Conservation (phyloP, 2,888 invertebrate genomes). For the Mythimna vitellina region DNA sequence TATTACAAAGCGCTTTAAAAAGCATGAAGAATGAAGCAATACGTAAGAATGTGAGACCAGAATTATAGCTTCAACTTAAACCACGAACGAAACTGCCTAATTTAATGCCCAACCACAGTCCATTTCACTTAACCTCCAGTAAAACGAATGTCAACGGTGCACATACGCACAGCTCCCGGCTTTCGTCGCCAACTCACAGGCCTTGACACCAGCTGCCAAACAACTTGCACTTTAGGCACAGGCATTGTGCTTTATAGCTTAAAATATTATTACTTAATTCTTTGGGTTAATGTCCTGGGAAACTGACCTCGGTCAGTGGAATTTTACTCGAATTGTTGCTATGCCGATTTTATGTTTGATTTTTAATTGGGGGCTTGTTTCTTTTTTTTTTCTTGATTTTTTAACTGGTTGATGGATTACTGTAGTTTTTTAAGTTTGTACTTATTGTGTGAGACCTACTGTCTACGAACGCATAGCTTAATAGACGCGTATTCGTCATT, state of each 20-base stretch:
- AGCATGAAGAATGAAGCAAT: too few relatives aligned
- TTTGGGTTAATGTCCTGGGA: conserved; percentile 53
- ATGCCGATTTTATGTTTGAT: conserved; percentile 15
- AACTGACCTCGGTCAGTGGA: conserved; percentile 45
- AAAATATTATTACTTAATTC: conserved; percentile 35
- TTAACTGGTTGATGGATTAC: background rate
- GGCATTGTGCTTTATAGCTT: conserved; percentile 24
- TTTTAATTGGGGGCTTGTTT: conserved; percentile 11
- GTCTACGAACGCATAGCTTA: too few relatives aligned
- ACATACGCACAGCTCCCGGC: conserved; percentile 29
- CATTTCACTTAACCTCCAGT: conserved; percentile 42
- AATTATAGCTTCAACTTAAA: background rate
- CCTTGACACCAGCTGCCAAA: conserved; percentile 52
- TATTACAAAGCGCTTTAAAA: too few relatives aligned
- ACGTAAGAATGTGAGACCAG: background rate
- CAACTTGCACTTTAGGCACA: conserved; percentile 30
- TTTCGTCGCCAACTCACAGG: conserved; percentile 49
- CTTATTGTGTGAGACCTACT: too few relatives aligned
- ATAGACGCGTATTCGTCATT: too few relatives aligned
- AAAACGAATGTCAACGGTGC: conserved; percentile 48
- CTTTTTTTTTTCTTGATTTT: conserved; percentile 1
- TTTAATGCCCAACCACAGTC: background rate
- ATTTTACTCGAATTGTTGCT: conserved; percentile 46
- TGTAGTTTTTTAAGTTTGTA: too few relatives aligned
- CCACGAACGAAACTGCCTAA: background rate